Base-by-base conservation (phyloP, 2,797 vertebrate genomes). In the Labeo calbasu region DNA sequence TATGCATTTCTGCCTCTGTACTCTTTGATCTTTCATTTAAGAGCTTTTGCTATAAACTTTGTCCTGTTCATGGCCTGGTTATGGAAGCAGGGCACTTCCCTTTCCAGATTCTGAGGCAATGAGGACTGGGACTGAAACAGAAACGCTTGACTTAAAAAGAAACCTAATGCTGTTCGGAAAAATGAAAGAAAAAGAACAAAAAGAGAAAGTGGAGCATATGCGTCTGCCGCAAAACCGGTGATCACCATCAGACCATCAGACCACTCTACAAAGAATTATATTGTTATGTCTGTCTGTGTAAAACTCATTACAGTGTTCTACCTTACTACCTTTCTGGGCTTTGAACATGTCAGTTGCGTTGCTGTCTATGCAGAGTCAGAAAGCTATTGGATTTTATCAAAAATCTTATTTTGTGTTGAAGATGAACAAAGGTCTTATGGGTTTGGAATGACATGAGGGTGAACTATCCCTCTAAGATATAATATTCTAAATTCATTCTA, bases 1-100 rank as follows among this genome's bases (percentile, higher is more conserved):
- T 82, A 65, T 79, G 77, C 69, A 77, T 69, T 25, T 76, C 23
- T 19, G 48, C 14, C 25, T 61, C 4, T 13, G 48, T 43, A 61
- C 63, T 46, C 53, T 83, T 84, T 87, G 70, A 86, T 83, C 32
- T 66, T 57, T 71, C 55, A 65, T 79, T 63, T 48, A 51, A 32
- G 63, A 75, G 72, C 53, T 46, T 84, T 81, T 57, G n/a, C 46
- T 63, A 75, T 78, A 79, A 76, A 85, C 78, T 77, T 43, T 77
- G 19, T 85, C 57, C 63, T 53, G 25, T 61, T n/a, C 63, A 36
- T 78, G 77, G 65, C 86, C 68, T 80, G 82, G n/a, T 76, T 84
- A 77, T 80, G 53, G 81, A 87, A 85, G 75, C 76, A 85, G 82
- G 86, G 68, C 77, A 72, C 50, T 48, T 48, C 73, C 21, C 59